Conservation (phyloP, 2,113 vertebrate genomes). For the Microcebus jonahi region DNA sequence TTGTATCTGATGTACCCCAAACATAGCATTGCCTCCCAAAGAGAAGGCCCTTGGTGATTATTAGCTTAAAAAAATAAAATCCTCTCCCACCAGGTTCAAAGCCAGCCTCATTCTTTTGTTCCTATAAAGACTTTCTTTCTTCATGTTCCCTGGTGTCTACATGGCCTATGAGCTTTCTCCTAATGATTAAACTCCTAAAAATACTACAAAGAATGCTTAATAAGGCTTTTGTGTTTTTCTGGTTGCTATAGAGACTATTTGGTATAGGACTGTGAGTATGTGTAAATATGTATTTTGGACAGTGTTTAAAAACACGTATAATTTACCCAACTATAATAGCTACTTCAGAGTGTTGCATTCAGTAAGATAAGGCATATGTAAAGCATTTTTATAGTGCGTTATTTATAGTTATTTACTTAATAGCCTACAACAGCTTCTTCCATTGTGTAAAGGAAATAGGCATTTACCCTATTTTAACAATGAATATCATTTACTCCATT, state of each 20-base stretch:
- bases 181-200: slow-evolving; percentile 78
- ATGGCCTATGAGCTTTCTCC: slow-evolving; percentile 69
- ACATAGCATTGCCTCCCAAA: slow-evolving; percentile 36
- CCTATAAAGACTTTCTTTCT: slow-evolving; percentile 73
- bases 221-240: slow-evolving; percentile 76
- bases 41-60: slow-evolving; percentile 63
- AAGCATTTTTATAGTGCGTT: slow-evolving; percentile 81
- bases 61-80: slow-evolving; percentile 65
- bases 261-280: slow-evolving; percentile 80
- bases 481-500: slow-evolving; percentile 50
- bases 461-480: slow-evolving; percentile 74
- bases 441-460: slow-evolving; percentile 71
- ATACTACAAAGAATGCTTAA: slow-evolving; percentile 78
- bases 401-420: slow-evolving; percentile 83
- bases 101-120: slow-evolving; percentile 65
- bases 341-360: slow-evolving; percentile 73
- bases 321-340: slow-evolving; percentile 78
- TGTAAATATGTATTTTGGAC: slow-evolving; percentile 83
- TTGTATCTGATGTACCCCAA: slow-evolving; percentile 36
- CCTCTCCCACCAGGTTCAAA: slow-evolving; percentile 76
- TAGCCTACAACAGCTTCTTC: slow-evolving; percentile 70
- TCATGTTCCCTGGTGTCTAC: slow-evolving; percentile 66
- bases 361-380: slow-evolving; percentile 70
- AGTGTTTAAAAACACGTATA: slow-evolving; percentile 81
- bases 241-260: slow-evolving; percentile 76